Conservation (phyloP, 1,140 invertebrate genomes). For the Pseudomyrmex cubaensis region DNA sequence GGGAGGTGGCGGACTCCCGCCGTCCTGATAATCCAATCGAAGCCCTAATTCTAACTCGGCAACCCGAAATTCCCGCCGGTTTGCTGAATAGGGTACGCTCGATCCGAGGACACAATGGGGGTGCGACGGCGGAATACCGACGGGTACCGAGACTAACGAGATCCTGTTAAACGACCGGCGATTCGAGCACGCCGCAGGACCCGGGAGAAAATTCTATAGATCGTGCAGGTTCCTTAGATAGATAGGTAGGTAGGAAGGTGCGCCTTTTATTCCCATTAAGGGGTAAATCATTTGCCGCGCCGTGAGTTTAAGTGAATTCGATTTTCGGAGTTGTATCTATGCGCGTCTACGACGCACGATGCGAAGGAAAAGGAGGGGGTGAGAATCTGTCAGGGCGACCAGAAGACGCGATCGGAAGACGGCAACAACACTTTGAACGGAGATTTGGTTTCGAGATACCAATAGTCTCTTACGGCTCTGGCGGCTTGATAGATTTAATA, state of each 20-base stretch:
- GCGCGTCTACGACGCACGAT: not conserved
- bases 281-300: not conserved
- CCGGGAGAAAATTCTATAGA: constrained; percentile 60
- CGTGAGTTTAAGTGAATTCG: constrained; percentile 8
- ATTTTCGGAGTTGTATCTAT: not conserved
- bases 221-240: constrained; percentile 39
- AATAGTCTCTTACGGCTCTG: constrained; percentile 21
- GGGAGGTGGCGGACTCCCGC: constrained; percentile 60
- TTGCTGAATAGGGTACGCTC: constrained; percentile 83
- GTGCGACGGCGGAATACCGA: constrained; percentile 75
- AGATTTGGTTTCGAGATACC: constrained; percentile 24
- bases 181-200: constrained; percentile 55
- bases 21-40: constrained; percentile 85
- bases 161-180: constrained; percentile 76
- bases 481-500: constrained; percentile 81
- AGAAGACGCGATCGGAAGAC: constrained; percentile 18
- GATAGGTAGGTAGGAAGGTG: not conserved
- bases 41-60: constrained; percentile 85
- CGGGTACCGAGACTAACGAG: constrained; percentile 76
- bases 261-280: constrained; percentile 13
- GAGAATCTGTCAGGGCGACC: not conserved
- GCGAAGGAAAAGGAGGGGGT: not conserved
- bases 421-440: not conserved
- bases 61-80: constrained; percentile 84
- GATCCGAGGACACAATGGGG: constrained; percentile 81